Evolutionary conservation across 2,888 invertebrate species (phyloP).

Genomic region (Limenitis camilla): DNA sequence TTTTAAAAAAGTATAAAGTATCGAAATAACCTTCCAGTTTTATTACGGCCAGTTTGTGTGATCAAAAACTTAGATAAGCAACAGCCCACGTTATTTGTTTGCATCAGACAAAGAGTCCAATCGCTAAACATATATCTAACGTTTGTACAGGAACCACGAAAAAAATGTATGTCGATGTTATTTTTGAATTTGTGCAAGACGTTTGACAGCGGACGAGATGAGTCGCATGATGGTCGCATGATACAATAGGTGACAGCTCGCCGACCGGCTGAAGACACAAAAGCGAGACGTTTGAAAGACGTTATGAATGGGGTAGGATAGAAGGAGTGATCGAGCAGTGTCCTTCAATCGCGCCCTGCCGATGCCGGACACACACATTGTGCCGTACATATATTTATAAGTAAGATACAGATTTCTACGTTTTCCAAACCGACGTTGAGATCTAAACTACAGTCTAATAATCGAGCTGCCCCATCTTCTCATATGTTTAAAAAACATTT

Average conservation of each 20-base stretch:
- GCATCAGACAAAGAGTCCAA: slow-evolving; percentile 64
- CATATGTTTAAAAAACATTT: too few relatives aligned
- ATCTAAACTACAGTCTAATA: too few relatives aligned
- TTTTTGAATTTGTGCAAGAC: slow-evolving; percentile 74
- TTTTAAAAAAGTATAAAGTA: too few relatives aligned
- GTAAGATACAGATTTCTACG: too few relatives aligned
- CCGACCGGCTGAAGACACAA: slow-evolving; percentile 48
- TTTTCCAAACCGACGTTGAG: too few relatives aligned
- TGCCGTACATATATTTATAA: too few relatives aligned
- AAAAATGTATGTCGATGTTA: slow-evolving; percentile 66
- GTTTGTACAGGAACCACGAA: slow-evolving; percentile 60
- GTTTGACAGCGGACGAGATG: slow-evolving; percentile 66
- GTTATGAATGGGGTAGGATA: slow-evolving; percentile 61
- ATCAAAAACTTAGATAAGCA: slow-evolving; percentile 55
- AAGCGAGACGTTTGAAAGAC: slow-evolving; percentile 63
- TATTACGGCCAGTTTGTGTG: slow-evolving; percentile 40
- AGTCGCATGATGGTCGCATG: slow-evolving; percentile 46
- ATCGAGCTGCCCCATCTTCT: too few relatives aligned
- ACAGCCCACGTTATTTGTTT: slow-evolving; percentile 65
- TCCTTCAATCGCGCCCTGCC: slow-evolving; percentile 32
- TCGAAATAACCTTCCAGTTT: slow-evolving; percentile 15
- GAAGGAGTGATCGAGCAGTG: slow-evolving; percentile 69
- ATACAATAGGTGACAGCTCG: slow-evolving; percentile 66
- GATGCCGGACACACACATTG: slow-evolving; percentile 20
- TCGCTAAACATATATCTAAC: slow-evolving; percentile 63